These are phyloP conservation scores for Erebia ligea DNA, from an alignment of 2,888 invertebrate genomes.

Conservation along the genomic window DNA sequence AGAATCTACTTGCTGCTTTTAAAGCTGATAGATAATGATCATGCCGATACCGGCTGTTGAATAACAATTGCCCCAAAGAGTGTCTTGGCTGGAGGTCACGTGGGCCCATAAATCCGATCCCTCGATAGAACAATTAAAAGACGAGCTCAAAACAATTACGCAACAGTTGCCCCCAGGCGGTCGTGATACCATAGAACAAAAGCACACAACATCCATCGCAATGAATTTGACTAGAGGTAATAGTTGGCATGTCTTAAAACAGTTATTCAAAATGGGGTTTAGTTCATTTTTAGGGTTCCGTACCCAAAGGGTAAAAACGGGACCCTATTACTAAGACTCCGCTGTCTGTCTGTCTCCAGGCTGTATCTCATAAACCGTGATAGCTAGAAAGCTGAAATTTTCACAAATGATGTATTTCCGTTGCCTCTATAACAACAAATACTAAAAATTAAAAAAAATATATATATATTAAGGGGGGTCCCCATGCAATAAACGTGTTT, in stretches of 20 bases:
- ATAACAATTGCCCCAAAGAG: conserved; percentile 53
- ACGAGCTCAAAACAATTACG: conserved; percentile 83
- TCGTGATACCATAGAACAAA: conserved; percentile 65
- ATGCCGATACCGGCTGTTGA: conserved; percentile 13
- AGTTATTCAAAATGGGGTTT: neutral
- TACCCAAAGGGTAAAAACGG: too few species aligned
- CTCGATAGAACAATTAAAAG: conserved; percentile 83
- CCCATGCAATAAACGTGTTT: too few species aligned
- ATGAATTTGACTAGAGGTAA: conserved; percentile 1
- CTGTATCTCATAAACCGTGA: too few species aligned
- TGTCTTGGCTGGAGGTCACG: conserved; percentile 76
- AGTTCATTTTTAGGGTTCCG: conserved; percentile 1
- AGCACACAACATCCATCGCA: conserved; percentile 13
- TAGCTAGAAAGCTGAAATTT: too few species aligned
- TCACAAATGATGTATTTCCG: too few species aligned
- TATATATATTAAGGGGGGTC: too few species aligned
- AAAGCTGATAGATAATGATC: neutral
- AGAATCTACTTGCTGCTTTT: neutral
- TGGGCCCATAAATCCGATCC: conserved; percentile 76
- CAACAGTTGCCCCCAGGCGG: conserved; percentile 72
- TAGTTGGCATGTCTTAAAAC: conserved; percentile 6
- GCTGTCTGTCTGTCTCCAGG: too few species aligned
- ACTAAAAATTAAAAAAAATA: too few species aligned
- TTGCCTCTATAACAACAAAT: too few species aligned
- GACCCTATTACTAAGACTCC: too few species aligned